A percentile compares a stretch with the other conserved stretches of the same genome.
These are phyloP conservation scores for Clarias pachynema DNA, from an alignment of 2,797 vertebrate genomes.

Conservation along the genomic window DNA sequence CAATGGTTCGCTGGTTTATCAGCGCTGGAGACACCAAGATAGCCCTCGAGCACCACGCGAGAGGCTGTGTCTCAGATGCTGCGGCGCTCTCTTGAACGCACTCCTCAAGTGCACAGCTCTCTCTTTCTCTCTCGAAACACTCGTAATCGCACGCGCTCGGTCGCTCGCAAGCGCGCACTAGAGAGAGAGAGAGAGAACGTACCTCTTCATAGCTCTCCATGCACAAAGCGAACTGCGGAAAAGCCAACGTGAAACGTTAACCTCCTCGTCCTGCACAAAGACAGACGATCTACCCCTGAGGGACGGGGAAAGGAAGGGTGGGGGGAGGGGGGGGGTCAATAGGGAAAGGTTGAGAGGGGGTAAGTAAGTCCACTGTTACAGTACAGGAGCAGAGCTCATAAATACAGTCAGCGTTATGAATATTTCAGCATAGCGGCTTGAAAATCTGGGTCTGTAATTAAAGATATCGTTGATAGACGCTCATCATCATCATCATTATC, in stretches of 20 bases:
- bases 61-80: constrained; percentile 33
- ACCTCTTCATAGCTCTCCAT: constrained; percentile 41
- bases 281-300: constrained; percentile 5
- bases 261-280: constrained; percentile 26
- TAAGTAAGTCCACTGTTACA: constrained; percentile 31
- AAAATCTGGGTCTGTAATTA: constrained; percentile 81
- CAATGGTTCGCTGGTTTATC: constrained; percentile 79
- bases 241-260: constrained; percentile 13
- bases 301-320: neutral
- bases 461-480: constrained; percentile 80
- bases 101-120: constrained; percentile 19
- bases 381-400: constrained; percentile 71
- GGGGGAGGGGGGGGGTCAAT: neutral
- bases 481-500: constrained; percentile 58
- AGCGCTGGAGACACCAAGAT: constrained; percentile 68
- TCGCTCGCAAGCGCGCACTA: neutral
- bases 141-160: constrained; percentile 3
- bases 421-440: constrained; percentile 81
- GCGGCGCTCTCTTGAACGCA: constrained; percentile 35
- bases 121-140: constrained; percentile 11
- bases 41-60: constrained; percentile 55
- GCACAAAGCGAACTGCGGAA: constrained; percentile 34
- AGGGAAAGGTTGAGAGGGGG: neutral
- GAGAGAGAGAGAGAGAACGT: neutral
- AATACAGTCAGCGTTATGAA: constrained; percentile 83